Base-by-base conservation (phyloP, 2,797 vertebrate species). In the Nyctalus aviator region DNA sequence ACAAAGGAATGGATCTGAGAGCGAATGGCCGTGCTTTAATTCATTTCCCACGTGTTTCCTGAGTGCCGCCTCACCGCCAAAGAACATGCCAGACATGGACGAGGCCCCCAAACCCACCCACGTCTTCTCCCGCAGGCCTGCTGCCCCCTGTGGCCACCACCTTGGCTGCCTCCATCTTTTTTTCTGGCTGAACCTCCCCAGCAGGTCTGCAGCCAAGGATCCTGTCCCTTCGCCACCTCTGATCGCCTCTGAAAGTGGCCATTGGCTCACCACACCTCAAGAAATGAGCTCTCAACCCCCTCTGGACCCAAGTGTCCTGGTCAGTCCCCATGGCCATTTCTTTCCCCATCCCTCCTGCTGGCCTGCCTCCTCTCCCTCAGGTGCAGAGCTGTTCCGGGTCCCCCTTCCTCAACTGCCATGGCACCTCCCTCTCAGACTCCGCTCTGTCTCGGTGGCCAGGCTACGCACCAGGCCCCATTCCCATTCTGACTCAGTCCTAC, bases 111-210 rank as follows among this genome's bases (percentile, higher is more conserved):
- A 6, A 77, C 13, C 2, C 1, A 8, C 37, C 72, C 53, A 59
- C 6, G 0, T 37, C 69, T 25, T 46, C 55, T 41, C 64, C 44
- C 55, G 14, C 44, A 75, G 77, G 37, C 72, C 71, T 37, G 41
- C 20, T 46, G 64, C 77, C 87, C 55, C 76, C 72, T 6, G 77
- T 48, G 82, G 72, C 55, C 41, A 1, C 77, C 57, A 13, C 55
- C n/a, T 9, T 17, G 1, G 21, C 48, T 14, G 15, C 35, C 50
- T 50, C 53, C 41, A 37, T 21, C 66, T 68, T 81, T 95, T 55
- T 55, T 55, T 37, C 44, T 32, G 48, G 55, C 81, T 76, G 50
- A 82, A 72, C 32, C 15, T 94, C 73, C 78, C 62, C 57, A 64
- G 77, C 37, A 55, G 41, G 25, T 66, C 27, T 92, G 69, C 18